Conservation (phyloP, 2,113 vertebrate genomes). For the Mugil cephalus region DNA sequence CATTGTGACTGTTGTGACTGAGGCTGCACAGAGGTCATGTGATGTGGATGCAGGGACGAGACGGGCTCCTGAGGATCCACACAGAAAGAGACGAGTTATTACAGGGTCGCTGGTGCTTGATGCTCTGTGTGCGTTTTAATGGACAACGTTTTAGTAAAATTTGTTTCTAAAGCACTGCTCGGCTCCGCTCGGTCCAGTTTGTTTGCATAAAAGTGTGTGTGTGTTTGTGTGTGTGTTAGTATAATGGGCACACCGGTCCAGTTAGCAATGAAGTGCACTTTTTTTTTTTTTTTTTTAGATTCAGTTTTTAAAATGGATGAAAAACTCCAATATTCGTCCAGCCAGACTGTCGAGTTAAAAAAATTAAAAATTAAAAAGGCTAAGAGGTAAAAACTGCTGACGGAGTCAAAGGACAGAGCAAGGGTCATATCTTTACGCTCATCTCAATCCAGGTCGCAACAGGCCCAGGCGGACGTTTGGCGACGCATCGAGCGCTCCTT, state of each 20-base stretch:
- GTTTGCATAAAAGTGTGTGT: constrained; percentile 55
- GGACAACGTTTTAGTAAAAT: background rate
- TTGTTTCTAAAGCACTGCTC: constrained; percentile 57
- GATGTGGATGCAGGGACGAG: constrained; percentile 9
- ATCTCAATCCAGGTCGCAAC: background rate
- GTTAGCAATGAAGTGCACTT: constrained; percentile 67
- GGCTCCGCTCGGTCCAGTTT: constrained; percentile 48
- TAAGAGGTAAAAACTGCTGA: constrained; percentile 19
- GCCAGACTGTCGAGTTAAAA: constrained; percentile 10
- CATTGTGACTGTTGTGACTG: background rate
- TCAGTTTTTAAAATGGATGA: constrained; percentile 29
- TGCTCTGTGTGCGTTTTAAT: constrained; percentile 7
- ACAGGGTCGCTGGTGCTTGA: constrained; percentile 57
- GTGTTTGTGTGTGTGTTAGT: constrained; percentile 13
- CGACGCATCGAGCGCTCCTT: background rate
- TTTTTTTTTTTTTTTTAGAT: no score
- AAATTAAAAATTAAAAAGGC: background rate
- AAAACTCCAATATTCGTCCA: constrained; percentile 24
- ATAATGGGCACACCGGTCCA: constrained; percentile 37
- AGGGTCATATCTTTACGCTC: constrained; percentile 6
- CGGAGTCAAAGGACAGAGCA: constrained; percentile 21
- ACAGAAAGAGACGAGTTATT: constrained; percentile 1
- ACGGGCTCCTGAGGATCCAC: constrained; percentile 23
- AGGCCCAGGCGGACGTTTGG: background rate
- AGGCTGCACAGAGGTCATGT: constrained; percentile 8